phyloP scores from a whole-genome alignment of 92 coral and sea anemone genomes.

The Plumapathes pennacea region DNA sequence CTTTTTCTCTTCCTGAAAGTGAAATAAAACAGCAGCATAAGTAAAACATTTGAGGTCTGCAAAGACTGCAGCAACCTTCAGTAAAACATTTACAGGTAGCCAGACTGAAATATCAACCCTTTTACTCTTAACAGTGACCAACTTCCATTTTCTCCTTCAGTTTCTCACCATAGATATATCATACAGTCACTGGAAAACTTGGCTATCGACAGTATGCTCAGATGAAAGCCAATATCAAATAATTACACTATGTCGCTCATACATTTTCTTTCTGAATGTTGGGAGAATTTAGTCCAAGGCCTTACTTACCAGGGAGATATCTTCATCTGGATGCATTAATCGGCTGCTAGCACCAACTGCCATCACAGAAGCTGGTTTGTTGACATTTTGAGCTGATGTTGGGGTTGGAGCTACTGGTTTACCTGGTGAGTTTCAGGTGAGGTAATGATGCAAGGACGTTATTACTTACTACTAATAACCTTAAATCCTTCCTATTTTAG shows the following conservation, averaged over 20 bases:
- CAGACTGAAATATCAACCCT: neutral
- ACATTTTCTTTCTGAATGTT: neutral
- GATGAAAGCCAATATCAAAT: neutral
- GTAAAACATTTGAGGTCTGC: neutral
- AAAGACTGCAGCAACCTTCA: neutral
- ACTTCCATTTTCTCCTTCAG: neutral
- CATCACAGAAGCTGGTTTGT: constrained; percentile 89
- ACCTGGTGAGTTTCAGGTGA: constrained; percentile 10
- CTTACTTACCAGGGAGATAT: constrained; percentile 77
- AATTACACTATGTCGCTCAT: neutral
- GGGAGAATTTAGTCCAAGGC: neutral
- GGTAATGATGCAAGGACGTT: neutral
- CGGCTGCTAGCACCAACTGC: constrained; percentile 98
- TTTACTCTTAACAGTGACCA: neutral
- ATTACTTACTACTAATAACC: neutral
- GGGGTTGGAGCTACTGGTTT: constrained; percentile 70
- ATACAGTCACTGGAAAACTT: neutral
- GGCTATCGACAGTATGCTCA: neutral
- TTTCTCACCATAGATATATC: neutral
- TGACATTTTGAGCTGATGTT: constrained; percentile 41
- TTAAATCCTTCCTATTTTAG: neutral
- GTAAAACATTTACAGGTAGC: neutral
- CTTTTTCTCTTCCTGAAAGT: constrained; percentile 80
- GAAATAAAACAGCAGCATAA: neutral
- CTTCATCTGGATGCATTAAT: constrained; percentile 97